Conservation (phyloP, 2,113 vertebrate genomes). For the Channa argus region DNA sequence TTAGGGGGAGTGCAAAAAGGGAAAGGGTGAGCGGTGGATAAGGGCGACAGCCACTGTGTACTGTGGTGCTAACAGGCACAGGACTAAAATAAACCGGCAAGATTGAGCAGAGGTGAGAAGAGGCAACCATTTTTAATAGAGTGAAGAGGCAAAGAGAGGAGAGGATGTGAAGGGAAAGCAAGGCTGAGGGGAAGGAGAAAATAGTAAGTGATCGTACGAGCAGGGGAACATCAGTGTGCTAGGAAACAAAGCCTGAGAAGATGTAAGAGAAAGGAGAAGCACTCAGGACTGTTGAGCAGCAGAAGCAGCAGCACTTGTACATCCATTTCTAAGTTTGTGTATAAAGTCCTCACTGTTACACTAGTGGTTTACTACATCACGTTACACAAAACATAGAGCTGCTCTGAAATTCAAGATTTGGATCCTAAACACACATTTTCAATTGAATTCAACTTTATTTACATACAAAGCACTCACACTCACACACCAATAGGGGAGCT, state of each 20-base stretch:
- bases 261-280: neutral
- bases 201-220: conserved; percentile 8
- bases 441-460: too few relatives aligned
- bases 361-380: too few relatives aligned
- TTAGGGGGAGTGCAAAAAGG: conserved; percentile 15
- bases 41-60: conserved; percentile 17
- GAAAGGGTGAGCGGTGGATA: conserved; percentile 1
- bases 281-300: too few relatives aligned
- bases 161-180: conserved; percentile 5
- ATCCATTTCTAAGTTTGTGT: neutral
- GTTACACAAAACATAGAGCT: too few relatives aligned
- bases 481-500: too few relatives aligned
- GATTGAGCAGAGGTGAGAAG: conserved; percentile 52
- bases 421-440: too few relatives aligned
- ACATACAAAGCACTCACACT: too few relatives aligned
- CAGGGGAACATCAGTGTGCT: conserved; percentile 11
- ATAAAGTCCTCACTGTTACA: neutral
- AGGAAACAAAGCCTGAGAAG: conserved; percentile 10
- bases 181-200: conserved; percentile 26
- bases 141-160: neutral
- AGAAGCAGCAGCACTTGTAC: conserved; percentile 2
- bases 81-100: conserved; percentile 69
- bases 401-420: too few relatives aligned
- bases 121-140: conserved; percentile 43
- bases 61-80: conserved; percentile 54